Evolutionary conservation across 2,888 invertebrate genomes (phyloP).

Genomic region (Antitype chi): DNA sequence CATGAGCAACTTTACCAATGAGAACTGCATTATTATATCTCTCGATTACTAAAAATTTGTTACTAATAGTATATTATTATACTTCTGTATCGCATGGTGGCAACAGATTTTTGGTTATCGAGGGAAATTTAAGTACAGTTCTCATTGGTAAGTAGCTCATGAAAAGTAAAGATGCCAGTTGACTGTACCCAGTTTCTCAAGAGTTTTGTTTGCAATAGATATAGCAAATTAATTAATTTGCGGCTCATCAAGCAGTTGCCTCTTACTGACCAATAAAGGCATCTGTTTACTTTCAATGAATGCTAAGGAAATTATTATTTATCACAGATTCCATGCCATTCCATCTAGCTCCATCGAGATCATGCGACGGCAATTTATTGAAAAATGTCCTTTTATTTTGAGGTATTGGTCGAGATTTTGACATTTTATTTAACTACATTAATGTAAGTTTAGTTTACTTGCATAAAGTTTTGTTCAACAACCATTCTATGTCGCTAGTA

Average conservation of each 20-base stretch:
- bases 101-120: too few relatives aligned
- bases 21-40: too few relatives aligned
- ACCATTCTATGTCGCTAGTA: constrained; percentile 4
- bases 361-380: constrained; percentile 6
- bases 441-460: constrained; percentile 30
- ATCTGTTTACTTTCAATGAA: constrained; percentile 10
- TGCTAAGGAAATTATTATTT: constrained; percentile 47
- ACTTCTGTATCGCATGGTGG: too few relatives aligned
- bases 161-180: too few relatives aligned
- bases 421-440: constrained; percentile 37
- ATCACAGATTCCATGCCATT: constrained; percentile 52
- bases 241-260: neutral
- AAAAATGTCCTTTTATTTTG: constrained; percentile 24
- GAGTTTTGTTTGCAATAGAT: neutral
- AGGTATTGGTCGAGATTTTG: constrained; percentile 30
- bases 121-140: too few relatives aligned
- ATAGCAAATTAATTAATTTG: neutral
- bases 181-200: neutral
- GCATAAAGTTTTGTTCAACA: constrained; percentile 22
- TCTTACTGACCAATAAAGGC: constrained; percentile 8
- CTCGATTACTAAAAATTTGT: too few relatives aligned
- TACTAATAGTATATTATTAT: too few relatives aligned
- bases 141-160: too few relatives aligned
- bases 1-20: too few relatives aligned
- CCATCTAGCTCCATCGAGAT: constrained; percentile 21